phyloP scores from a whole-genome alignment of 2,888 invertebrate species.

The Lepidocyrtoides sp. region DNA sequence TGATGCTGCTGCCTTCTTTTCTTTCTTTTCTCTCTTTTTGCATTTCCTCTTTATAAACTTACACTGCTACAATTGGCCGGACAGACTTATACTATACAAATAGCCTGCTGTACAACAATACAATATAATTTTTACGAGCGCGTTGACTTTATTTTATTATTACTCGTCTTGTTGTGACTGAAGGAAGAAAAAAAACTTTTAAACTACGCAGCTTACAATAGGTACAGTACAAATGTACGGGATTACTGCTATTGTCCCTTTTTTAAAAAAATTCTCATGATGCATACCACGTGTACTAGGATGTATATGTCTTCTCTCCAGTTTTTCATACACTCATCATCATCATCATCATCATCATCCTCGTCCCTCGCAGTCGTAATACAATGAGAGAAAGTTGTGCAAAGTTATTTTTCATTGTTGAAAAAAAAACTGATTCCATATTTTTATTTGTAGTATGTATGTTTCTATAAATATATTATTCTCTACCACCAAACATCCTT shows the following conservation, averaged over 20 bases:
- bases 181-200: too few relatives aligned
- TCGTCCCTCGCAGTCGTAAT: too few relatives aligned
- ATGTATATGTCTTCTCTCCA: not conserved
- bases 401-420: constrained; percentile 13
- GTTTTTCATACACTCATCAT: not conserved
- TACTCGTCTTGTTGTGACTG: too few relatives aligned
- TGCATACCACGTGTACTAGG: not conserved
- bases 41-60: constrained; percentile 35
- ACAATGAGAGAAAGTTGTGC: not conserved
- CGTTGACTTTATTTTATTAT: not conserved
- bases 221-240: too few relatives aligned
- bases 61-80: not conserved
- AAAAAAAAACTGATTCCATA: constrained; percentile 9
- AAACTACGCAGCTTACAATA: too few relatives aligned
- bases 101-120: not conserved
- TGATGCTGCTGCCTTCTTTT: constrained; percentile 1
- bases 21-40: constrained; percentile 11
- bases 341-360: not conserved
- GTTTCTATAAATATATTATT: too few relatives aligned
- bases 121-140: not conserved
- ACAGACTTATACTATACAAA: too few relatives aligned
- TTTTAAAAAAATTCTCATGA: not conserved
- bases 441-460: constrained; percentile 11
- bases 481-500: too few relatives aligned
- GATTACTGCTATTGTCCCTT: not conserved